Conservation (phyloP, 2,888 invertebrate genomes). For the Phaonia tiefii region DNA sequence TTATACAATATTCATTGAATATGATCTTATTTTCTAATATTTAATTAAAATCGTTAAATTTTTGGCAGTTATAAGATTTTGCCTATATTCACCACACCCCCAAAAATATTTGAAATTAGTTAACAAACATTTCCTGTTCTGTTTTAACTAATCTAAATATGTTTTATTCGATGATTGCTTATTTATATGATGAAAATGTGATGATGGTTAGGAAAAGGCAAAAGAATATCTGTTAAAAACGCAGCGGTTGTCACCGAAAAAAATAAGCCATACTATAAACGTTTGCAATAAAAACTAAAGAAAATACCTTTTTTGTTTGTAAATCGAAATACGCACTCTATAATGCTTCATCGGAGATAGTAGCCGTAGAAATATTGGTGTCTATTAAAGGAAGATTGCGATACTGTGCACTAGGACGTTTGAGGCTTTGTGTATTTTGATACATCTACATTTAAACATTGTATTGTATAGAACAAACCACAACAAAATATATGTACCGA, state of each 20-base stretch:
- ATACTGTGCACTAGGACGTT: conserved; percentile 79
- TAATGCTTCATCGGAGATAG: conserved; percentile 72
- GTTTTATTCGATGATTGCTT: neutral
- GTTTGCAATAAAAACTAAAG: conserved; percentile 40
- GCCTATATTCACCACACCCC: conserved; percentile 8
- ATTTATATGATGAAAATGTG: conserved; percentile 8
- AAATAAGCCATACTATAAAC: conserved; percentile 29
- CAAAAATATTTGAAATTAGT: neutral
- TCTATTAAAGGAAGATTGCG: conserved; percentile 71
- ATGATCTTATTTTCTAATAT: too few species aligned
- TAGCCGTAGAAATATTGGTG: conserved; percentile 55
- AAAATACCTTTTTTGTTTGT: conserved; percentile 74
- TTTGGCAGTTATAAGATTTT: neutral
- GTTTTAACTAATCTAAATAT: too few species aligned
- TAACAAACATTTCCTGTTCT: neutral
- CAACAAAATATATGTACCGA: conserved; percentile 25
- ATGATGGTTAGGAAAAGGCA: conserved; percentile 40
- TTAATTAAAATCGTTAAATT: neutral
- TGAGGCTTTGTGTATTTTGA: conserved; percentile 77
- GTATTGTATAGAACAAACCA: conserved; percentile 44
- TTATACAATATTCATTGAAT: too few species aligned
- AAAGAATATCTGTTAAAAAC: neutral
- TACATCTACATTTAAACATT: conserved; percentile 67
- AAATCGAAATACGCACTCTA: conserved; percentile 66
- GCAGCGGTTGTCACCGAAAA: conserved; percentile 16